phyloP scores from a whole-genome alignment of 2,113 vertebrate species.

The Xiphophorus couchianus region DNA sequence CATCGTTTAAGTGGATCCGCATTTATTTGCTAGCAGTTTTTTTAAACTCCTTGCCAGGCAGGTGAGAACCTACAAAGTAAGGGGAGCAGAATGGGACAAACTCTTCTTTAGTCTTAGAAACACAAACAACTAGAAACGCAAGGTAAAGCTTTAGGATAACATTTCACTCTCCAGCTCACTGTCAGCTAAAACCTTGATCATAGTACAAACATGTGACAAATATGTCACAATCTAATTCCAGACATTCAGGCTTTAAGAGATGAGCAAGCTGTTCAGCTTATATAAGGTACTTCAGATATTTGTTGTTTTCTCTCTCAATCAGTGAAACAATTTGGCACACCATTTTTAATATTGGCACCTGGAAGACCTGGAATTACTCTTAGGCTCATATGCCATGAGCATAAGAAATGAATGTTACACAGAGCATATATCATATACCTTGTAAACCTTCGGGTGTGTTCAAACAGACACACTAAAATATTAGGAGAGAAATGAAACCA shows the following conservation, averaged over 20 bases:
- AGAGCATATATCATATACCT: background rate
- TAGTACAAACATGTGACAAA: background rate
- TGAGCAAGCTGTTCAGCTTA: too few species aligned
- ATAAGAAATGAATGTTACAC: too few species aligned
- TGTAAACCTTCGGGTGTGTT: slow-evolving; percentile 7
- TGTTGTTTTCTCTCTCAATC: background rate
- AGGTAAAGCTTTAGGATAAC: background rate
- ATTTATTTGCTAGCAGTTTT: background rate
- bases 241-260: background rate
- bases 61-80: background rate
- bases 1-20: background rate
- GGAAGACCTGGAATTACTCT: background rate
- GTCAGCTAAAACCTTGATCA: background rate
- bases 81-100: background rate
- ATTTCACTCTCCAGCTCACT: background rate
- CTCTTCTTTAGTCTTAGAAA: background rate
- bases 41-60: background rate
- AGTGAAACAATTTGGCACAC: slow-evolving; percentile 36
- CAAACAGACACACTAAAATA: background rate
- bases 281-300: background rate
- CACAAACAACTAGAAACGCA: background rate
- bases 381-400: background rate
- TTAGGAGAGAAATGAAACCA: too few species aligned
- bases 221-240: background rate
- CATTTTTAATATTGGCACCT: slow-evolving; percentile 15